Conservation (phyloP, 2,888 invertebrate species). For the Oxycera nigricornis region DNA sequence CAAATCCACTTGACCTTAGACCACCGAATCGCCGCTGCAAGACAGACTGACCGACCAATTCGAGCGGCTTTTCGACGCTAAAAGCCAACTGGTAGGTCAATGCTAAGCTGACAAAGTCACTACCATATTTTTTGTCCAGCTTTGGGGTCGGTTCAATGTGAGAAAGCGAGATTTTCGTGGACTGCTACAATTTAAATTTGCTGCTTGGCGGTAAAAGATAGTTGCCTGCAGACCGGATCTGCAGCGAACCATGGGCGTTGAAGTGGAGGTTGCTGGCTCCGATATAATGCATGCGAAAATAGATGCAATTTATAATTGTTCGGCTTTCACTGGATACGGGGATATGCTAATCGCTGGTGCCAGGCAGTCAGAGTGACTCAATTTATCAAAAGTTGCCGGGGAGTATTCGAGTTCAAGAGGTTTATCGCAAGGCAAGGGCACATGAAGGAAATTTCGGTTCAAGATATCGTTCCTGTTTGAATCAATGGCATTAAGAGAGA, state of each 20-base stretch:
- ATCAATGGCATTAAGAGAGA: no score
- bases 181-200: not conserved
- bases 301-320: not conserved
- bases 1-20: conserved; percentile 20
- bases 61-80: conserved; percentile 3
- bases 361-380: no score
- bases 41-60: conserved; percentile 4
- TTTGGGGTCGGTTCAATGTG: not conserved
- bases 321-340: not conserved
- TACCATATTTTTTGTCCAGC: conserved; percentile 18
- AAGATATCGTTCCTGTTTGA: no score
- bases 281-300: no score
- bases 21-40: not conserved
- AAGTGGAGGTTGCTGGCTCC: no score
- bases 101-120: conserved; percentile 30
- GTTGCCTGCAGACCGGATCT: not conserved
- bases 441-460: no score
- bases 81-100: conserved; percentile 27
- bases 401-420: no score
- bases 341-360: no score
- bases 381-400: no score
- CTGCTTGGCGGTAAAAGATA: not conserved
- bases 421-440: no score
- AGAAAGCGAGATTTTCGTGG: not conserved
- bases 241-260: not conserved